These are phyloP conservation scores for Phengaris arion DNA, from an alignment of 2,888 invertebrate genomes.

Conservation along the genomic window DNA sequence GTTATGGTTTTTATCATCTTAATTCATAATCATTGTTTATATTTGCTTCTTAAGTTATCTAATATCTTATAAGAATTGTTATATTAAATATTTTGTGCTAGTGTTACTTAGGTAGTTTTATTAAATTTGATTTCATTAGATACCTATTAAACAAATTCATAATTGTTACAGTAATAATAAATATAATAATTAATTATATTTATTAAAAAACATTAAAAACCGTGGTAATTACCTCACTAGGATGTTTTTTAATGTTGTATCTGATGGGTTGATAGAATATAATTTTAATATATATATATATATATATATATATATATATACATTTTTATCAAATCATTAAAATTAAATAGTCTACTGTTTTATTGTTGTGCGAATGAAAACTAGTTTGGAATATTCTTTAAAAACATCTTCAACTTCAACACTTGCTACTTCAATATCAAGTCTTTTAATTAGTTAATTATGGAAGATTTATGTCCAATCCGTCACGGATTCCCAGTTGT, in stretches of 20 bases:
- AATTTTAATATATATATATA: too few species aligned
- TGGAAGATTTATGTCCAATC: neutral
- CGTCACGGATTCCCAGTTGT: neutral
- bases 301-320: too few species aligned
- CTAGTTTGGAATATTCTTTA: neutral
- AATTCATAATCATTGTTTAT: neutral
- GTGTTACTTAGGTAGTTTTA: neutral
- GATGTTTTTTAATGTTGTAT: too few species aligned
- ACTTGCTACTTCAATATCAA: neutral
- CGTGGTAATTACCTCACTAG: too few species aligned
- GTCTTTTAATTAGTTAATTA: neutral
- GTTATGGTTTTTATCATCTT: conserved; percentile 41
- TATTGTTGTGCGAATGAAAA: too few species aligned
- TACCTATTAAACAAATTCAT: too few species aligned
- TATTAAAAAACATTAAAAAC: too few species aligned
- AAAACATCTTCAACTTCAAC: neutral
- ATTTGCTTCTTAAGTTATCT: neutral
- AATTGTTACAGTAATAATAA: too few species aligned
- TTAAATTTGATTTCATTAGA: neutral
- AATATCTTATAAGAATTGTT: neutral
- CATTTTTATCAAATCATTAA: too few species aligned
- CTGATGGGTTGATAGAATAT: too few species aligned
- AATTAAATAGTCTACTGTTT: too few species aligned
- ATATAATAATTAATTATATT: too few species aligned
- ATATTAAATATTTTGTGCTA: neutral